These are phyloP conservation scores for Forpus xanthops DNA, from an alignment of 2,797 vertebrate species.

Conservation along the genomic window DNA sequence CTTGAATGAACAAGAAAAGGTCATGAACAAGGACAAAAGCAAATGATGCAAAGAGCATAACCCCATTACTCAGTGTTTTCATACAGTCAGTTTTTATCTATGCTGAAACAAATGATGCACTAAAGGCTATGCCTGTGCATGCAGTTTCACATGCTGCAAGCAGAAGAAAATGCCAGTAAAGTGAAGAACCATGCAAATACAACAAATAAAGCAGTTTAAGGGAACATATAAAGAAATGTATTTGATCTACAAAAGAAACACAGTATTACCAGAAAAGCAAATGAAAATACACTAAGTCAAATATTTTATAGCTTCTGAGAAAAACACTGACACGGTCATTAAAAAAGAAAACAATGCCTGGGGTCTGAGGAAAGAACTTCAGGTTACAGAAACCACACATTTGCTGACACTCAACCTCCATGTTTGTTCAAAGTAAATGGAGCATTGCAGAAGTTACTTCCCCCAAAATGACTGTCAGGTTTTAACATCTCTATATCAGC, in stretches of 20 bases:
- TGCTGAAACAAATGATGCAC: background rate
- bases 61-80: background rate
- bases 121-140: background rate
- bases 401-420: background rate
- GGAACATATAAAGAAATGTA: background rate
- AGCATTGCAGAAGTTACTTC: background rate
- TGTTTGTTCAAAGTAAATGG: background rate
- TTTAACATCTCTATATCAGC: background rate
- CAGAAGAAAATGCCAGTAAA: background rate
- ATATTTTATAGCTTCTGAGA: background rate
- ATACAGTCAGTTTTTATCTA: background rate
- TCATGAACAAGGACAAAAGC: conserved; percentile 34
- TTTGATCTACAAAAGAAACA: background rate
- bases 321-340: background rate
- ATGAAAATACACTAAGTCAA: background rate
- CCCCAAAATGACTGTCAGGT: background rate
- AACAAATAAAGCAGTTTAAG: background rate
- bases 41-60: background rate
- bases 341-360: background rate
- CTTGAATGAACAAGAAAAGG: conserved; percentile 18
- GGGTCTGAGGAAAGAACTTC: background rate
- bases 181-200: background rate
- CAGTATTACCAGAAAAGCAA: background rate
- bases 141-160: background rate
- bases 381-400: background rate